phyloP scores from a whole-genome alignment of 2,113 vertebrate species.

The Anguilla rostrata region DNA sequence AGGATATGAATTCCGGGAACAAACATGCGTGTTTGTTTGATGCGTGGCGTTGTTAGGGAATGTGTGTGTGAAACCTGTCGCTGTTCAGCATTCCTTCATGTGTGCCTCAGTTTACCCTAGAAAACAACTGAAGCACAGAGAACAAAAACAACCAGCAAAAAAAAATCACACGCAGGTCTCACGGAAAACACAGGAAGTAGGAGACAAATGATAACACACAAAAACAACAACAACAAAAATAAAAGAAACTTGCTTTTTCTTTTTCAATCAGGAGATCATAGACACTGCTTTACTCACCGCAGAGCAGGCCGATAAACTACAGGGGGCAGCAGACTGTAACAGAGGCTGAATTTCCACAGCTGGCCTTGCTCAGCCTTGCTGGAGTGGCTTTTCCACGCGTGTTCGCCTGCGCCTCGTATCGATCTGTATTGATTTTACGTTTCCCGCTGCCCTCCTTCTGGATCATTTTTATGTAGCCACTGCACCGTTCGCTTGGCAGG shows the following conservation, averaged over 20 bases:
- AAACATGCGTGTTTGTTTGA: neutral
- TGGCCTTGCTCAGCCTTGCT: neutral
- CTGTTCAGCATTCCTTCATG: neutral
- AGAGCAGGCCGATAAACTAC: constrained; percentile 56
- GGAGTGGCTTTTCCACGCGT: neutral
- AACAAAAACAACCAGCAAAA: neutral
- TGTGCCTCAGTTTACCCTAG: neutral
- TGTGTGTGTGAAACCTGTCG: neutral
- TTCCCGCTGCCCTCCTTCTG: neutral
- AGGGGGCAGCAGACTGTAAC: constrained; percentile 77
- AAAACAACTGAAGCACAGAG: neutral
- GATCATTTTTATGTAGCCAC: neutral
- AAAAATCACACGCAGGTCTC: neutral
- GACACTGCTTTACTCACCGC: neutral
- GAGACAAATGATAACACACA: neutral
- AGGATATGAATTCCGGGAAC: neutral
- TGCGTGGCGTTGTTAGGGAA: neutral
- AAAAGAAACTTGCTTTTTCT: neutral
- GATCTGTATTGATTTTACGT: neutral
- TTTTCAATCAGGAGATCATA: constrained; percentile 40
- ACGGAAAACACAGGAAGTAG: neutral
- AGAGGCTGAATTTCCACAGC: constrained; percentile 17
- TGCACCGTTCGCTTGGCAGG: neutral
- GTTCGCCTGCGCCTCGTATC: neutral
- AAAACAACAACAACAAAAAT: neutral